phyloP scores from a whole-genome alignment of 1,140 invertebrate species.

The Drosophila navojoa region DNA sequence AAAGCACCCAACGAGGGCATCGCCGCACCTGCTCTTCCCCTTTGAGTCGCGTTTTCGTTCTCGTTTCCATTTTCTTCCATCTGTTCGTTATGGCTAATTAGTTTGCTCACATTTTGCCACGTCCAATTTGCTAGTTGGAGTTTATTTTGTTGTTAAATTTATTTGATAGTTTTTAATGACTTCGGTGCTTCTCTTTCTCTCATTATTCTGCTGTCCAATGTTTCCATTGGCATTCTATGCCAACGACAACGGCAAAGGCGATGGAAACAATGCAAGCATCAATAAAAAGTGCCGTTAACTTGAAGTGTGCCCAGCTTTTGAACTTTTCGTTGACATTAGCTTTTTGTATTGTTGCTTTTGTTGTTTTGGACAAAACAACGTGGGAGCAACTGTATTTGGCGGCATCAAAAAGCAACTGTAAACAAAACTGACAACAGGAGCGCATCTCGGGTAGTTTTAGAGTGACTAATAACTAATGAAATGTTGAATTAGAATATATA shows the following conservation, averaged over 20 bases:
- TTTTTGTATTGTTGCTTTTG: slow-evolving; percentile 26
- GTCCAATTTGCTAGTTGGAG: slow-evolving; percentile 41
- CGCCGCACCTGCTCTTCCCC: slow-evolving; percentile 25
- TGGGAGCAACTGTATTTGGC: slow-evolving; percentile 30
- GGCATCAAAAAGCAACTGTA: slow-evolving; percentile 43
- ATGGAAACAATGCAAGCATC: slow-evolving; percentile 22
- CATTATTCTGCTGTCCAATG: slow-evolving; percentile 18
- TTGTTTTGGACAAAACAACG: slow-evolving; percentile 25
- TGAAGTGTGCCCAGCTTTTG: slow-evolving; percentile 47
- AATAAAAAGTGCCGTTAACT: slow-evolving; percentile 44
- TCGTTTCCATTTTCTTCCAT: slow-evolving; percentile 6
- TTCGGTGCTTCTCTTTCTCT: slow-evolving; percentile 9
- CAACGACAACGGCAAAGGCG: not conserved
- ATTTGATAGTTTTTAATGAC: slow-evolving; percentile 56
- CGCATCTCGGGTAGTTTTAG: not conserved
- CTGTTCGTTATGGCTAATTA: slow-evolving; percentile 54
- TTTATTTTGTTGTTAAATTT: slow-evolving; percentile 48
- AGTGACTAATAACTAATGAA: not conserved
- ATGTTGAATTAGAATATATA: no score
- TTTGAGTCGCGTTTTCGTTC: slow-evolving; percentile 12
- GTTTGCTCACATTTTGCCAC: slow-evolving; percentile 56
- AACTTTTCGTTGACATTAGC: slow-evolving; percentile 61
- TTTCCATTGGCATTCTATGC: slow-evolving; percentile 33
- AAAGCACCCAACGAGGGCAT: slow-evolving; percentile 29
- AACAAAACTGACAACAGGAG: slow-evolving; percentile 16